Evolutionary conservation across 2,888 invertebrate genomes (phyloP).

Genomic region (Trichopria drosophilae): DNA sequence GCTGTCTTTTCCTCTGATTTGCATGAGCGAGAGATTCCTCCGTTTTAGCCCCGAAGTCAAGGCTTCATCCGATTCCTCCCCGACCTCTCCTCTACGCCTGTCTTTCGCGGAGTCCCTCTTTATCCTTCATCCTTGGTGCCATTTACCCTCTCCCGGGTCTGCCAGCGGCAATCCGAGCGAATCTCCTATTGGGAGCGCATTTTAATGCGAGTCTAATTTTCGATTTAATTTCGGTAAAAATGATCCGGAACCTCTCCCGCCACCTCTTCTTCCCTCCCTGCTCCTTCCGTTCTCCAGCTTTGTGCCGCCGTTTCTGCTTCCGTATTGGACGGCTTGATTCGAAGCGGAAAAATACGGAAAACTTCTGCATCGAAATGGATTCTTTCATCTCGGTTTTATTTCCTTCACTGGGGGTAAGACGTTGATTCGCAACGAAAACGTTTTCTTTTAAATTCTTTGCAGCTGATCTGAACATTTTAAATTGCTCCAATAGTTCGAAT

Average conservation of each 20-base stretch:
- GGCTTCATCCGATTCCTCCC: conserved; percentile 1
- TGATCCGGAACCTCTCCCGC: conserved; percentile 43
- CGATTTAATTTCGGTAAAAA: conserved; percentile 58
- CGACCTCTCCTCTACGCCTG: conserved; percentile 6
- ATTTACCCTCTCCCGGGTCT: conserved; percentile 16
- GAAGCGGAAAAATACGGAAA: too few relatives aligned
- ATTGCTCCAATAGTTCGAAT: too few relatives aligned
- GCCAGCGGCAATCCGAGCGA: conserved; percentile 45
- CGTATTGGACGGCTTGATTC: too few relatives aligned
- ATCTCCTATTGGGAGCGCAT: conserved; percentile 51
- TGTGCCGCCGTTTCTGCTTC: conserved; percentile 16
- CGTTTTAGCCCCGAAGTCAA: conserved; percentile 26
- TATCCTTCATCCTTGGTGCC: conserved; percentile 3
- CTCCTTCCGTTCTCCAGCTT: conserved; percentile 20
- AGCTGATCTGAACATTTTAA: too few relatives aligned
- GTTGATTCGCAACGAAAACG: too few relatives aligned
- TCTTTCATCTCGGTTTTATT: too few relatives aligned
- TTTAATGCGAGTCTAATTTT: conserved; percentile 56
- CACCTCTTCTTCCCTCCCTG: conserved; percentile 10
- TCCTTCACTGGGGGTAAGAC: too few relatives aligned
- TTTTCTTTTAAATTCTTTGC: too few relatives aligned
- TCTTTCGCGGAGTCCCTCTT: conserved; percentile 13
- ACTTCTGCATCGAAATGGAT: too few relatives aligned
- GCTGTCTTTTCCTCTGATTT: conserved; percentile 20
- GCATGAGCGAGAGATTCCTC: conserved; percentile 52